Evolutionary conservation across 23 tunicate genomes (phyloP).

Genomic region (Halocynthia roretzi): DNA sequence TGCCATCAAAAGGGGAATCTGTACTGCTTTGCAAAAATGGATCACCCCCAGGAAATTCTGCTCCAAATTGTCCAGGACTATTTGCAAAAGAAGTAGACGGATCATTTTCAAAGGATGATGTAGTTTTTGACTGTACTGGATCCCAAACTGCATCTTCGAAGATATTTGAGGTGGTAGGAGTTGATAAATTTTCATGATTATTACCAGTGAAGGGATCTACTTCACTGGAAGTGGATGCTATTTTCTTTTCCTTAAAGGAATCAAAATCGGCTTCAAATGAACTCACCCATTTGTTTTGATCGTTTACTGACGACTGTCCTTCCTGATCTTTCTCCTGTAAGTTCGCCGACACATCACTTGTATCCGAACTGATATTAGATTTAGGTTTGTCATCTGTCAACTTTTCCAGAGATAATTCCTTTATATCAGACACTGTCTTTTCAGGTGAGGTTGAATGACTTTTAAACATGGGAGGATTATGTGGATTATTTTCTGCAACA

Average conservation of each 20-base stretch:
- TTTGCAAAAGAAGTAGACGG: neutral
- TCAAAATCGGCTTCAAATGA: constrained; percentile 10
- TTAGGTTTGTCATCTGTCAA: no score
- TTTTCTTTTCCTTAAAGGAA: neutral
- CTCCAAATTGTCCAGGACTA: neutral
- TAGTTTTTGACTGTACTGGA: neutral
- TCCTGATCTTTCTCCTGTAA: neutral
- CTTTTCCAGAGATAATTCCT: no score
- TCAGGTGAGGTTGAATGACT: constrained; percentile 1
- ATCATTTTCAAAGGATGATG: neutral
- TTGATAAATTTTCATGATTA: neutral
- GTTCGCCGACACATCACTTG: neutral
- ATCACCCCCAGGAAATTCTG: constrained; percentile 3
- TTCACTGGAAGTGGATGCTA: neutral
- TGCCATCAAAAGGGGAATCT: constrained; percentile 7
- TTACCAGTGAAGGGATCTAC: constrained; percentile 14
- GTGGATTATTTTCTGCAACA: constrained; percentile 20
- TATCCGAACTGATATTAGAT: neutral
- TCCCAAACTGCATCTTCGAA: neutral
- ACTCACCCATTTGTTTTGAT: neutral
- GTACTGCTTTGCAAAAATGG: neutral
- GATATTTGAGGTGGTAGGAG: neutral
- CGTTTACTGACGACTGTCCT: neutral
- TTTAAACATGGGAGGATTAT: constrained; percentile 72
- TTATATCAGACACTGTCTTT: neutral